Evolutionary conservation across 2,113 vertebrate species (phyloP), one percentile per base, ranked within the genome.

Genomic region (Cheilinus undulatus): DNA sequence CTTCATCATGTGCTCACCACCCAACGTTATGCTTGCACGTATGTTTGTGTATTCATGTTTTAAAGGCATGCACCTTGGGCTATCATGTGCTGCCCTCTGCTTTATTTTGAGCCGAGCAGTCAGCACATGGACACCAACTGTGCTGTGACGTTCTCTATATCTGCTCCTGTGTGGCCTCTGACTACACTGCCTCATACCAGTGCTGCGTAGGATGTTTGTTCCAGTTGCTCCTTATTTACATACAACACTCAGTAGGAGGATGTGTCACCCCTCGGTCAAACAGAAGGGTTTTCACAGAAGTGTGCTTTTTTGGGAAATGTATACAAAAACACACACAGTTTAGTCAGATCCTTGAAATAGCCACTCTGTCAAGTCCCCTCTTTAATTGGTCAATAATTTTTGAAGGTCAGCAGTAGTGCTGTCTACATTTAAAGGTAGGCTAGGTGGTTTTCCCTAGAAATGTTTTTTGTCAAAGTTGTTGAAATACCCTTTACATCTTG

Each of bases 71-170:
- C 59, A 53, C 75, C 60, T 50, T 78, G 32, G 56, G 71, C 56
- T 86, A 19, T 92, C 88, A 88, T 86, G 66, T 89, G 73, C 65
- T 63, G 60, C 68, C 80, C 83, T 79, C 62, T 72, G 73, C 77
- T 91, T 86, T 87, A 89, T 92, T 88, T 91, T 76, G 76, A 75
- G 57, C 56, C 46, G n/a, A 68, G 50, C 56, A 61, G 69, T 86
- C 78, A 69, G 71, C 76, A 78, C 75, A 66, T 40, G 49, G 43
- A 59, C 73, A 87, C 82, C 84, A 89, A 65, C 88, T 86, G 88
- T 80, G 67, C 82, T 53, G 53, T 3, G 69, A 30, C 19, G 22
- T 63, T 57, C 76, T 22, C 28, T 69, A 43, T 70, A 69, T 75
- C 54, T 66, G 75, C 27, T 71, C 67, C 49, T 51, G 69, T 73